Conservation (phyloP, 2,113 vertebrate species). For the Mastomys coucha region DNA sequence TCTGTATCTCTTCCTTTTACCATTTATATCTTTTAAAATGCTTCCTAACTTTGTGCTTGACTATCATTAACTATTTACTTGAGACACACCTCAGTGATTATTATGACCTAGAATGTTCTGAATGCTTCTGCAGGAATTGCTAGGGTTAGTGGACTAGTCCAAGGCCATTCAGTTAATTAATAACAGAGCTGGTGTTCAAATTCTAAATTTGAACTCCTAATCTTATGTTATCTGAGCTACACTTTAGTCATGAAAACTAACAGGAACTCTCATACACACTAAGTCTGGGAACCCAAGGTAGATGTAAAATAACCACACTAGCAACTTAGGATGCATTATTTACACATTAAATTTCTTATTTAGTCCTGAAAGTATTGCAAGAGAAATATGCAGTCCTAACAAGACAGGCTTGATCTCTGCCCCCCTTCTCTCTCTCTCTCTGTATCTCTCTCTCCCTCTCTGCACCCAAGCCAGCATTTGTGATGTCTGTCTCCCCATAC, state of each 20-base stretch:
- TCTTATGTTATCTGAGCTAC: slow-evolving; percentile 59
- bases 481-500: background rate
- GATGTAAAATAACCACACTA: slow-evolving; percentile 36
- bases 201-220: slow-evolving; percentile 67
- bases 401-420: background rate
- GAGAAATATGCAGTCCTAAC: background rate
- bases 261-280: slow-evolving; percentile 47
- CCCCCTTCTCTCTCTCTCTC: too few relatives aligned
- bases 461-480: background rate
- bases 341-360: slow-evolving; percentile 56
- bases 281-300: background rate
- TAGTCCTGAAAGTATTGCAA: slow-evolving; percentile 3
- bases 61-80: slow-evolving; percentile 57
- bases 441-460: background rate
- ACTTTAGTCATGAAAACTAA: slow-evolving; percentile 59
- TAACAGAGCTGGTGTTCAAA: slow-evolving; percentile 63
- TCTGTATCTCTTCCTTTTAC: background rate
- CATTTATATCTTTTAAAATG: slow-evolving; percentile 67
- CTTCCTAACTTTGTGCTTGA: slow-evolving; percentile 40
- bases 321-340: slow-evolving; percentile 45
- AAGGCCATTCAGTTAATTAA: slow-evolving; percentile 74
- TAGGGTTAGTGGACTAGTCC: slow-evolving; percentile 58
- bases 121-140: slow-evolving; percentile 58
- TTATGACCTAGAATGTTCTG: slow-evolving; percentile 49
- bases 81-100: slow-evolving; percentile 24